phyloP scores from a whole-genome alignment of 2,888 invertebrate genomes.

The Spisula subtruncata region DNA sequence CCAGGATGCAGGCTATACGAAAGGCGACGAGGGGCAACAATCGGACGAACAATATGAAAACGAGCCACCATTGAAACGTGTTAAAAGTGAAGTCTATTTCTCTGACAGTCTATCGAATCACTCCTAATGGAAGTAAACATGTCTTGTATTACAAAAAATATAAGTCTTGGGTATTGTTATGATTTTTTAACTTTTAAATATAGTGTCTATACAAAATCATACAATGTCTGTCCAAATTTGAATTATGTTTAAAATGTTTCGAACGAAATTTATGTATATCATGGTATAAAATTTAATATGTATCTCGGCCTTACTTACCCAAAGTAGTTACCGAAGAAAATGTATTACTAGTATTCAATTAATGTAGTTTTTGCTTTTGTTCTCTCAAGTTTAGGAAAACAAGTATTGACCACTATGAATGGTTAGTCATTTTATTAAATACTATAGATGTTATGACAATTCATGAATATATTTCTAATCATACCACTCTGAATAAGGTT shows the following conservation, averaged over 20 bases:
- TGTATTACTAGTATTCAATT: no score
- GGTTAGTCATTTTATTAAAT: no score
- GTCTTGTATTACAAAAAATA: neutral
- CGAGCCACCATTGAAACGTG: slow-evolving; percentile 59
- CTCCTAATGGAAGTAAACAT: neutral
- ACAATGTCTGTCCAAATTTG: slow-evolving; percentile 3
- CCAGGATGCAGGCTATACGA: slow-evolving; percentile 27
- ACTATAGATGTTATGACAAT: no score
- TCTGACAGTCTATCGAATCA: neutral
- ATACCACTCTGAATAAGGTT: no score
- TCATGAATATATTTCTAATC: no score
- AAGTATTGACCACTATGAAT: no score
- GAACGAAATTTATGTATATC: no score
- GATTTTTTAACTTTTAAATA: neutral
- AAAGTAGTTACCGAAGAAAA: neutral
- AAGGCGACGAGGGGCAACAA: slow-evolving; percentile 17
- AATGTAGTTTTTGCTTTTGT: no score
- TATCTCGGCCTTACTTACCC: neutral
- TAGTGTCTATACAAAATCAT: slow-evolving; percentile 1
- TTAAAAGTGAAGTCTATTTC: slow-evolving; percentile 21
- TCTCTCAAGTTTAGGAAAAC: no score
- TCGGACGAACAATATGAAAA: slow-evolving; percentile 41
- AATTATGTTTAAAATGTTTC: neutral
- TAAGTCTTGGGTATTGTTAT: neutral
- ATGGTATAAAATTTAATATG: neutral